Evolutionary conservation across 2,797 vertebrate genomes (phyloP).

Genomic region (Gymnoscopelus braueri): DNA sequence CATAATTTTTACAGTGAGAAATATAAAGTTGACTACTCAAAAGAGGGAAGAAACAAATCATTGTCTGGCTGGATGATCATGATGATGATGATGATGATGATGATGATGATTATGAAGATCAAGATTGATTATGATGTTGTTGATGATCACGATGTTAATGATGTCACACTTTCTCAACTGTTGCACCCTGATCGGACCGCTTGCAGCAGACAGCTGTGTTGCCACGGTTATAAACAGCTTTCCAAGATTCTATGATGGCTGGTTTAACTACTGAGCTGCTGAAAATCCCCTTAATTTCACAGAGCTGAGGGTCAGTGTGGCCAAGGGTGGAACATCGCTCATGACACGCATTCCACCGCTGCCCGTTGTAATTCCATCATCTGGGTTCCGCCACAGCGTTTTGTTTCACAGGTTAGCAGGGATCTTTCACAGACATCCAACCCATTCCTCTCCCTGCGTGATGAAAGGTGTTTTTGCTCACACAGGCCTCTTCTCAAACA

Average conservation of each 20-base stretch:
- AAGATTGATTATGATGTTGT: too few relatives aligned
- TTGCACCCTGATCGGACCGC: conserved; percentile 40
- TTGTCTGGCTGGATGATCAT: conserved; percentile 42
- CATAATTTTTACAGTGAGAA: not conserved
- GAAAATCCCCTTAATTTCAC: conserved; percentile 77
- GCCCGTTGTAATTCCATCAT: conserved; percentile 69
- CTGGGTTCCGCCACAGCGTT: conserved; percentile 58
- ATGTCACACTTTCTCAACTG: conserved; percentile 43
- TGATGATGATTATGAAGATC: conserved; percentile 46
- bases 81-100: conserved; percentile 52
- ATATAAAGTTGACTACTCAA: conserved; percentile 4
- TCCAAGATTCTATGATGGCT: conserved; percentile 67
- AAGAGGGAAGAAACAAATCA: too few relatives aligned
- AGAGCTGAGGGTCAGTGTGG: conserved; percentile 67
- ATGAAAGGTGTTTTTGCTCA: conserved; percentile 50
- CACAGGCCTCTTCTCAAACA: conserved; percentile 53
- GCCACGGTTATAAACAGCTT: conserved; percentile 65
- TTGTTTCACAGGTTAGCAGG: conserved; percentile 67
- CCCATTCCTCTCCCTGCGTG: conserved; percentile 34
- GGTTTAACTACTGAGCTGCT: conserved; percentile 61
- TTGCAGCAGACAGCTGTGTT: conserved; percentile 70
- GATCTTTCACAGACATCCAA: conserved; percentile 68
- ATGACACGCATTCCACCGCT: conserved; percentile 73
- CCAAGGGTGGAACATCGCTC: conserved; percentile 67
- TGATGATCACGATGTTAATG: conserved; percentile 44